A percentile compares a stretch with the other conserved stretches of the same genome.
phyloP scores from a whole-genome alignment of 2,888 invertebrate genomes.

The Hemithea aestivaria region DNA sequence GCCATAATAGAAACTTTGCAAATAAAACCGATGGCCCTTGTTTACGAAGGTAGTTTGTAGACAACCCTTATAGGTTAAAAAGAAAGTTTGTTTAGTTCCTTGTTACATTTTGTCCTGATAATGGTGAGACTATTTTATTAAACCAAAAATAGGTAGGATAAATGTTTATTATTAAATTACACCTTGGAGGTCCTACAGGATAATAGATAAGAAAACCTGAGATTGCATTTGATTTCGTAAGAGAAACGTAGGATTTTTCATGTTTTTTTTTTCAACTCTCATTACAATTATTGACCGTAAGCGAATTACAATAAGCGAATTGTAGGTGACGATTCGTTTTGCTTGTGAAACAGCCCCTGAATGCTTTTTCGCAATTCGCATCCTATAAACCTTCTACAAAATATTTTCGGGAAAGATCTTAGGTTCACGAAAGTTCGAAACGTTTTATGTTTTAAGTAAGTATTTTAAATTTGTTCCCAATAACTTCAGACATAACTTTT shows the following conservation, averaged over 20 bases:
- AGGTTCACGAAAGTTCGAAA: slow-evolving; percentile 32
- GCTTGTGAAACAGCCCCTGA: too few species aligned
- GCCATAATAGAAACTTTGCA: slow-evolving; percentile 62
- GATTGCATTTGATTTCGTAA: too few species aligned
- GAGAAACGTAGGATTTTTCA: too few species aligned
- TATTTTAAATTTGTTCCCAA: slow-evolving; percentile 20
- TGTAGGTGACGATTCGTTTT: too few species aligned
- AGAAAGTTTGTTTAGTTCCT: slow-evolving; percentile 50
- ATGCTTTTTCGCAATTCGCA: too few species aligned
- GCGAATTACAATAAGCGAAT: too few species aligned
- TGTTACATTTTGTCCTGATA: slow-evolving; percentile 41
- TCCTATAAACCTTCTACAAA: slow-evolving; percentile 3
- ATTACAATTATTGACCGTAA: too few species aligned
- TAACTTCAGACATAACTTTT: slow-evolving; percentile 24
- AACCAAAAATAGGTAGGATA: too few species aligned
- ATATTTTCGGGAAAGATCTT: slow-evolving; percentile 37
- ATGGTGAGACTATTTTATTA: slow-evolving; percentile 9
- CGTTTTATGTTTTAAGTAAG: slow-evolving; percentile 19
- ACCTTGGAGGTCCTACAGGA: too few species aligned
- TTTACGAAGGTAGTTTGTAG: slow-evolving; percentile 57
- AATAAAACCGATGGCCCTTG: slow-evolving; percentile 67
- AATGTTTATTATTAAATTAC: too few species aligned
- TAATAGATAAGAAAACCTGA: too few species aligned
- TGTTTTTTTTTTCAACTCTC: too few species aligned
- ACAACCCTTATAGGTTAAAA: slow-evolving; percentile 53